phyloP scores from a whole-genome alignment of 1,140 invertebrate genomes.

The Augochlora pura region DNA sequence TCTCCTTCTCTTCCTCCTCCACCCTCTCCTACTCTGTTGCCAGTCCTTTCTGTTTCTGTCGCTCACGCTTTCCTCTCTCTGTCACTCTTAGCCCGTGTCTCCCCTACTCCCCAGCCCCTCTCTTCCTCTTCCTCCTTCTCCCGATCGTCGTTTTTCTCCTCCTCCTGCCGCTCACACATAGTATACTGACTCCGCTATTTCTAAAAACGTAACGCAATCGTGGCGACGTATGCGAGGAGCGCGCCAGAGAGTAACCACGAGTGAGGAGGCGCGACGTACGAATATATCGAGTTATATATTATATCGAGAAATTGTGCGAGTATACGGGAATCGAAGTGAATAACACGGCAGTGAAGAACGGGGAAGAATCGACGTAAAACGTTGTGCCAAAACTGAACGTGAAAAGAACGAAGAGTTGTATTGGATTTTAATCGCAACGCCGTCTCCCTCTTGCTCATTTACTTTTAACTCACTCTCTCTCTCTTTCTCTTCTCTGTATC shows the following conservation, averaged over 20 bases:
- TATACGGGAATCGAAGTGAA: slow-evolving; percentile 30
- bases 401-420: slow-evolving; percentile 17
- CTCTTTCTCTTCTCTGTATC: not conserved
- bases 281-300: slow-evolving; percentile 28
- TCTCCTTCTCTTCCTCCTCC: not conserved
- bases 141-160: slow-evolving; percentile 3
- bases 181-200: slow-evolving; percentile 50
- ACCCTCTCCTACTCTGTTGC: not conserved
- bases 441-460: slow-evolving; percentile 31
- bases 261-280: slow-evolving; percentile 42
- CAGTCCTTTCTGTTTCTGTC: not conserved
- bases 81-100: not conserved
- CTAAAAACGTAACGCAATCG: slow-evolving; percentile 54
- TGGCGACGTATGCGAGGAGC: slow-evolving; percentile 46
- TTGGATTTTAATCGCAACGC: slow-evolving; percentile 37
- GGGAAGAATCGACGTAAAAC: slow-evolving; percentile 57
- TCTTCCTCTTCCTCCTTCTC: not conserved
- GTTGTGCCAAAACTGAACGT: slow-evolving; percentile 73
- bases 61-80: not conserved
- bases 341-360: slow-evolving; percentile 52
- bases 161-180: slow-evolving; percentile 30
- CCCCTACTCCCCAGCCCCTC: not conserved
- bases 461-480: slow-evolving; percentile 36
- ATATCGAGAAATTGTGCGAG: slow-evolving; percentile 22
- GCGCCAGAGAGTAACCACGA: slow-evolving; percentile 48